A percentile compares a stretch with the other conserved stretches of the same genome.
These are phyloP conservation scores for Bugulina stolonifera DNA, from an alignment of 2,888 invertebrate species.

Conservation along the genomic window DNA sequence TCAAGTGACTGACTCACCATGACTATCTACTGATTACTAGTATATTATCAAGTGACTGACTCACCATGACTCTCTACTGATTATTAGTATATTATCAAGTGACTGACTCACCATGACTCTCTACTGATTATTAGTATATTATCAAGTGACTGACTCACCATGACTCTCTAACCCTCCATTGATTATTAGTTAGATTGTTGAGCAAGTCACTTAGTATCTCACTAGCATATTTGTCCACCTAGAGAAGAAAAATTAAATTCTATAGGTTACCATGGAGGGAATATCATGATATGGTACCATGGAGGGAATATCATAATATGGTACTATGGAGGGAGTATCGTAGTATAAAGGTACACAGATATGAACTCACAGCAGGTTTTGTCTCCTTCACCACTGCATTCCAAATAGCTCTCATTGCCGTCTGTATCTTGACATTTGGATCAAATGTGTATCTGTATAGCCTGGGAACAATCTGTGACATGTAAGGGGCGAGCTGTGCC, in stretches of 20 bases:
- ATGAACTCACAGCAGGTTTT: conserved; percentile 68
- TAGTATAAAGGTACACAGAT: too few species aligned
- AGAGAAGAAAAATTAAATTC: too few species aligned
- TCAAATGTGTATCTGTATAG: conserved; percentile 84
- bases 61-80: too few species aligned
- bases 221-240: conserved; percentile 75
- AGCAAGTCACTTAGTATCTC: conserved; percentile 75
- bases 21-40: too few species aligned
- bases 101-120: background rate
- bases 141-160: conserved; percentile 51
- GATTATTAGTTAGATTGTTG: conserved; percentile 71
- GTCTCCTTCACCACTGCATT: conserved; percentile 78
- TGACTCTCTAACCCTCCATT: conserved; percentile 85
- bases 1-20: too few species aligned
- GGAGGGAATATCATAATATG: too few species aligned
- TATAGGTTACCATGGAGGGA: too few species aligned
- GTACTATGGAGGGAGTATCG: too few species aligned
- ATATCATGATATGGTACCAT: too few species aligned
- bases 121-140: too few species aligned
- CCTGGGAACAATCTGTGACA: conserved; percentile 79
- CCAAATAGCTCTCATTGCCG: conserved; percentile 92
- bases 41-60: too few species aligned
- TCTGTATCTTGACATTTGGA: conserved; percentile 83
- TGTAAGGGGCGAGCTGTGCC: conserved; percentile 71
- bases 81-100: too few species aligned